Conservation (phyloP, 2,888 invertebrate genomes). For the Teinopalpus imperialis region DNA sequence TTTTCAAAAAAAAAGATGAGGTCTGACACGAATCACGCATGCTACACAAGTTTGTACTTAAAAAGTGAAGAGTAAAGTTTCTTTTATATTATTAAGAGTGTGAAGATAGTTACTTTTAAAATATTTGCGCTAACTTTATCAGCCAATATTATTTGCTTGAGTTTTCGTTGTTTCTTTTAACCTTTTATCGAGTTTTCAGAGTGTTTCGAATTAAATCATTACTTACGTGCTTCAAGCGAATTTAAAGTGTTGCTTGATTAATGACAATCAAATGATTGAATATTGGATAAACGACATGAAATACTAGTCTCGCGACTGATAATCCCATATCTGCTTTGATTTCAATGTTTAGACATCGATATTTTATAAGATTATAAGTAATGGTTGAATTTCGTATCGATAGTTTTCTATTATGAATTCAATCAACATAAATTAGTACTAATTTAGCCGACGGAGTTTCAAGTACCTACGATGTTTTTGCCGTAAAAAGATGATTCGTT, state of each 20-base stretch:
- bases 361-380: slow-evolving; percentile 48
- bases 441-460: slow-evolving; percentile 65
- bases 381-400: slow-evolving; percentile 55
- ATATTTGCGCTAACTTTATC: slow-evolving; percentile 63
- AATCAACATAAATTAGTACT: slow-evolving; percentile 78
- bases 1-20: slow-evolving; percentile 56
- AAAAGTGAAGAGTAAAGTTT: slow-evolving; percentile 29
- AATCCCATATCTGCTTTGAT: slow-evolving; percentile 2
- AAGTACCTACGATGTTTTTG: slow-evolving; percentile 46
- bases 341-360: slow-evolving; percentile 32
- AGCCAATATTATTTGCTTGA: slow-evolving; percentile 64
- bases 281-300: slow-evolving; percentile 20
- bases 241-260: slow-evolving; percentile 58
- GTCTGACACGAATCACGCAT: slow-evolving; percentile 50
- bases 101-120: slow-evolving; percentile 40
- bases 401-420: slow-evolving; percentile 78
- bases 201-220: slow-evolving; percentile 73
- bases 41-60: slow-evolving; percentile 32
- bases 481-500: slow-evolving; percentile 53
- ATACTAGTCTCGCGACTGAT: not conserved
- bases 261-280: slow-evolving; percentile 30
- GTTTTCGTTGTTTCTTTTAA: slow-evolving; percentile 67
- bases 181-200: slow-evolving; percentile 62
- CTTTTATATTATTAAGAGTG: slow-evolving; percentile 31
- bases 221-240: slow-evolving; percentile 62